Base-by-base conservation (phyloP, 1,140 invertebrate genomes). In the Argopecten irradians region DNA sequence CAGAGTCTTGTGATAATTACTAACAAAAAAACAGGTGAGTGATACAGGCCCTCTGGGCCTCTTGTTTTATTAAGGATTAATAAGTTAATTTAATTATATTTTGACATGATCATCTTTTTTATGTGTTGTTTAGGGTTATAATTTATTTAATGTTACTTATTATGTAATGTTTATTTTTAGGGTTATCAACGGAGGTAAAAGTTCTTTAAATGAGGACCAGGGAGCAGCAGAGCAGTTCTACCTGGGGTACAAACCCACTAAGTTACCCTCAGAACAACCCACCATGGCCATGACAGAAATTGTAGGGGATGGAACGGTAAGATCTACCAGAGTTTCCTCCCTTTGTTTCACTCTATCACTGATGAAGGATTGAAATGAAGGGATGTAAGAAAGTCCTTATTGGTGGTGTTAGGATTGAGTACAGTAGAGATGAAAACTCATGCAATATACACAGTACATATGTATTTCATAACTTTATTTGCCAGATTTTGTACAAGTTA, bases 181-280 rank as follows among this genome's bases (percentile, higher is more conserved):
- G 92, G 95, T 96, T 16, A 96, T 97, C 13, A 98, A 98, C 96
- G 97, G 97, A 36, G 97, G 97, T 0, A 98, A 98, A 95, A 98
- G 97, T 85, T 95, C 96, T 39, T 96, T 96, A 96, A 98, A 98
- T 93, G 98, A 98, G 95, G 98, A 98, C 95, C 97, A 98, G 95
- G 97, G 97, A 0, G 96, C 97, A 33, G 96, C 97, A 87, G 88
- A 87, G 22, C 85, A 90, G 36, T 90, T 91, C 84, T 88, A 55
- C 71, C 83, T 92, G 13, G 71, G 86, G 16, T 86, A 87, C n/a
- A 43, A 85, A 33, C 35, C 84, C 28, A 71, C 83, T 11, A 86
- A 46, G 34, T 43, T 43, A 35, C n/a, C 35, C 36, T 14, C 55
- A 34, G 32, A 33, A 33, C 28, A 39, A 36, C 34, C 34, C 22